These are phyloP conservation scores for Brachionus angularis DNA, from an alignment of 1,140 invertebrate species.

Conservation along the genomic window DNA sequence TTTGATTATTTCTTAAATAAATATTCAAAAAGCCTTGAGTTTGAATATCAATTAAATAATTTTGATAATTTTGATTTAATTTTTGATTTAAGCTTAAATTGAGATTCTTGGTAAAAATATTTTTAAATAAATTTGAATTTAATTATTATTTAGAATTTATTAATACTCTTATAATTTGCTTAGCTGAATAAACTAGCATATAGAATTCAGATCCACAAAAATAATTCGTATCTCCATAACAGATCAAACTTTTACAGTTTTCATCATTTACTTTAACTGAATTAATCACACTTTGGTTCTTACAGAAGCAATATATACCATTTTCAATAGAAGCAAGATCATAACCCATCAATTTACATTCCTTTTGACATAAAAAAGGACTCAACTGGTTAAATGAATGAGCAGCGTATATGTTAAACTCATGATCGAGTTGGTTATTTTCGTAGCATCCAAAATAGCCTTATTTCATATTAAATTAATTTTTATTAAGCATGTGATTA, in stretches of 20 bases:
- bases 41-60: no score
- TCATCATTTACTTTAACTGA: background rate
- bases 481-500: no score
- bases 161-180: background rate
- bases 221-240: conserved; percentile 15
- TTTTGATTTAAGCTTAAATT: no score
- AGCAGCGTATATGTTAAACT: conserved; percentile 1
- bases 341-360: background rate
- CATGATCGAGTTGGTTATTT: background rate
- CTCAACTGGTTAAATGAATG: background rate
- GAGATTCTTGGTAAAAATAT: no score
- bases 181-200: conserved; percentile 10
- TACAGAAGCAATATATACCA: background rate
- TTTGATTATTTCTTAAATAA: no score
- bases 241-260: background rate
- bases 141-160: no score
- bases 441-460: conserved; percentile 15
- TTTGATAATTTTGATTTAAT: no score
- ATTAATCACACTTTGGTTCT: background rate
- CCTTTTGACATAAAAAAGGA: background rate
- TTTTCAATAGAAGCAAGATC: conserved; percentile 5
- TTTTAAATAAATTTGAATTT: background rate
- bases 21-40: no score
- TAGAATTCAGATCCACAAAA: background rate
- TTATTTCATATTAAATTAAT: no score